Conservation (phyloP, 2,888 invertebrate genomes). For the Chrysolina americana region DNA sequence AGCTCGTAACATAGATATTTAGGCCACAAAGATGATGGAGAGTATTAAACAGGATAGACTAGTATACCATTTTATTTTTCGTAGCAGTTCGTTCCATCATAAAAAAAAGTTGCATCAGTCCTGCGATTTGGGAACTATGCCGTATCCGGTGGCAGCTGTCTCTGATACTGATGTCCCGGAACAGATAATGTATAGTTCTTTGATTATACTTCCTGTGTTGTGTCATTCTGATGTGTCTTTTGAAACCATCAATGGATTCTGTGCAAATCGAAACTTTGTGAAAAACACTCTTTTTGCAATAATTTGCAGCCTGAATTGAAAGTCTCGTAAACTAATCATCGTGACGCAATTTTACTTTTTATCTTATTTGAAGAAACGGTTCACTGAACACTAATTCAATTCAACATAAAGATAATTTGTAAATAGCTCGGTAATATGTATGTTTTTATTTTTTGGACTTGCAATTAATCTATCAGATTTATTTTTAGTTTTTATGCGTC, state of each 20-base stretch:
- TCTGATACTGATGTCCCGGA: too few relatives aligned
- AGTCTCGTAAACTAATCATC: slow-evolving; percentile 36
- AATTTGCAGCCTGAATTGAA: neutral
- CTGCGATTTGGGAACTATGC: too few relatives aligned
- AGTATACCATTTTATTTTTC: too few relatives aligned
- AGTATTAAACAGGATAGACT: too few relatives aligned
- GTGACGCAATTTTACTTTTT: slow-evolving; percentile 36
- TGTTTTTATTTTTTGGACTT: neutral
- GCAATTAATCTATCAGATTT: neutral
- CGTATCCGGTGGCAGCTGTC: too few relatives aligned
- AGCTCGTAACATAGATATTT: too few relatives aligned
- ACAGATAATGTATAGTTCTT: too few relatives aligned
- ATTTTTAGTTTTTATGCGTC: neutral
- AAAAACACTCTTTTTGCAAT: neutral
- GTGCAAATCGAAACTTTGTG: neutral
- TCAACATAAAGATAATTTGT: neutral
- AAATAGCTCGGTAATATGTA: neutral
- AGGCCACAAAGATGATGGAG: too few relatives aligned
- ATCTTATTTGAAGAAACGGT: slow-evolving; percentile 9
- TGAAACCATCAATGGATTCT: neutral
- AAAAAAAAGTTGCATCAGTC: too few relatives aligned
- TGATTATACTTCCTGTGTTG: too few relatives aligned
- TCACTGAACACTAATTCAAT: neutral
- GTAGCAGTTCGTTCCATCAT: too few relatives aligned
- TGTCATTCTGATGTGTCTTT: neutral